Percentiles rank a stretch among this genome's conserved stretches.
These are phyloP conservation scores for Spongia lamella DNA, from an alignment of 37 sponge, comb jelly and placozoan species.

Conservation along the genomic window DNA sequence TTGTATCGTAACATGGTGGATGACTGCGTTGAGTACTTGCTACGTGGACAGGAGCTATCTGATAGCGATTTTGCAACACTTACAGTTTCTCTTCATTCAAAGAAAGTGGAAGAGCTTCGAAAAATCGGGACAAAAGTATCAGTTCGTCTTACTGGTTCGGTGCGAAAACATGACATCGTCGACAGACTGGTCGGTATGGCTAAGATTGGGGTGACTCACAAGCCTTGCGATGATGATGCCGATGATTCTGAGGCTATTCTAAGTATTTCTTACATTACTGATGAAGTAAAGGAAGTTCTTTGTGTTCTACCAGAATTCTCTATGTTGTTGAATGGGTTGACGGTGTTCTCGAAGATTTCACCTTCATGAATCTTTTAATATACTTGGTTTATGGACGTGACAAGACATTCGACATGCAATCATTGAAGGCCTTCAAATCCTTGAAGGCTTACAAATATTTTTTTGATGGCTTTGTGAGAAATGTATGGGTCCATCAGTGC, in stretches of 20 bases:
- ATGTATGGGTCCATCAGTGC: slow-evolving; percentile 4
- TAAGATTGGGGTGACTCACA: slow-evolving; percentile 19
- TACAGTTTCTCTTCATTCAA: background rate
- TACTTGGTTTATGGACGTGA: slow-evolving; percentile 13
- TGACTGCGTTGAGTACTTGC: no score
- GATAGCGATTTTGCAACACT: no score
- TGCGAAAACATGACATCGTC: slow-evolving; percentile 20
- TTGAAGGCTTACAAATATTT: background rate
- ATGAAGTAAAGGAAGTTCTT: slow-evolving; percentile 13
- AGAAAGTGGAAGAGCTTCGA: background rate
- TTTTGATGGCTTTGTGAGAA: slow-evolving; percentile 10
- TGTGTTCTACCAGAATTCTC: slow-evolving; percentile 1
- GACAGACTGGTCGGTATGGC: slow-evolving; percentile 21
- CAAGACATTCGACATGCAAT: slow-evolving; percentile 17
- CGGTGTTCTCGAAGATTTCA: slow-evolving; percentile 2
- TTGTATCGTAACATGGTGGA: no score
- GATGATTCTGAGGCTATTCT: background rate
- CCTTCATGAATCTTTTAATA: slow-evolving; percentile 9
- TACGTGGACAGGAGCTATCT: no score
- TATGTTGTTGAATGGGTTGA: background rate
- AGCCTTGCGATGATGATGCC: slow-evolving; percentile 1
- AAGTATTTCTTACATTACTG: slow-evolving; percentile 16
- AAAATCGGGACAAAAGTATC: slow-evolving; percentile 1
- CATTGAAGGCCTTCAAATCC: no score
- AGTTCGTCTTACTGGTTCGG: slow-evolving; percentile 13